Base-by-base conservation (phyloP, 2,113 vertebrate species). In the Lethenteron reissneri region DNA sequence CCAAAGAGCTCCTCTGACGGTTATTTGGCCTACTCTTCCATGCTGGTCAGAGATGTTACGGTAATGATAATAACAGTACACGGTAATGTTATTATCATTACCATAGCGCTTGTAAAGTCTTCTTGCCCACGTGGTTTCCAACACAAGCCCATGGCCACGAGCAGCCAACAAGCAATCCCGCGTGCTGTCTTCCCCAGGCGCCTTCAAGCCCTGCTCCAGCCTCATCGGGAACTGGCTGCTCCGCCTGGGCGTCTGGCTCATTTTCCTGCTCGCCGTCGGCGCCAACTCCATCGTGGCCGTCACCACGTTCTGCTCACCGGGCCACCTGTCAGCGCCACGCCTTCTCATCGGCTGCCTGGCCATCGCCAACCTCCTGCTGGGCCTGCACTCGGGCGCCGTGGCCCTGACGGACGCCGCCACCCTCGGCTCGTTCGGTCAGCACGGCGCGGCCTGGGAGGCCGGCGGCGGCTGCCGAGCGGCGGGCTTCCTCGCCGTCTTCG, bases 181-280 rank as follows among this genome's bases (percentile, higher is more conserved):
- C 25, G 25, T 41, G 25, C 25, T 41, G 25, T 41, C 25, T 41
- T 41, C 79, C 73, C 6, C 78, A 95, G 90, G 89, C 14, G 89
- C 90, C 19, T 88, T 96, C 79, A 88, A 83, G 72, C 90, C 90
- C 1, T 96, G 91, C 76, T 83, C 85, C 71, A 82, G 85, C 70
- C 82, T 96, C 19, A 87, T 96, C 25, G 86, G 87, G 58, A 88
- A 87, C 79, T 95, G 91, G 91, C 79, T 90, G 75, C 83, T 90
- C 80, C 80, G 90, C 60, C 82, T 85, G 1, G 87, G 87, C 10
- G 89, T 95, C 70, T 95, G 91, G 91, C 25, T 41, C 25, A 41
- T 41, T 41, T 83, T 82, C 72, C 82, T 87, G 6, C 85, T 87
- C 1, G 78, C 74, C 17, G 70, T 92, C 77, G 85, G 88, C 9